phyloP scores from a whole-genome alignment of 2,113 vertebrate species.

The Pterocles burchelli region DNA sequence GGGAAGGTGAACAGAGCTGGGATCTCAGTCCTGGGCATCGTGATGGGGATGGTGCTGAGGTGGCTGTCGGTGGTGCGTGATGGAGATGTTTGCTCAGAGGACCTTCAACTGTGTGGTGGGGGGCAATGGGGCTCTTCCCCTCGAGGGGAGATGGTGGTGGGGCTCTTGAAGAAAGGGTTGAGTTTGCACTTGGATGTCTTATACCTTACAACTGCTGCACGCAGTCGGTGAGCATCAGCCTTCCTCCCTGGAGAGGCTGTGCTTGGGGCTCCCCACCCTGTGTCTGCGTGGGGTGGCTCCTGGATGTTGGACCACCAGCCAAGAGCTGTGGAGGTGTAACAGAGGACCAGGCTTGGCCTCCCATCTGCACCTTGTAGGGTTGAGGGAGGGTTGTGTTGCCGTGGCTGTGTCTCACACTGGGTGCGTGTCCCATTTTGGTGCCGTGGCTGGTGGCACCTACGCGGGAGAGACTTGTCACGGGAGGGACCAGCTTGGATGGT shows the following conservation, averaged over 20 bases:
- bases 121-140: not conserved
- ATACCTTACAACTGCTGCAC: not conserved
- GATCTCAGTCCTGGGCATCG: not conserved
- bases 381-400: accelerated
- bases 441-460: accelerated
- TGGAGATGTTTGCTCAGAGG: not conserved
- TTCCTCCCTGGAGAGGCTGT: not conserved
- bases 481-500: not conserved
- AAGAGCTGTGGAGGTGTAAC: not conserved
- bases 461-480: not conserved
- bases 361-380: not conserved
- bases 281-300: accelerated
- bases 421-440: accelerated
- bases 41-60: not conserved
- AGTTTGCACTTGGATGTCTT: not conserved
- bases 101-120: too few relatives aligned
- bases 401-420: accelerated
- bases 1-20: not conserved
- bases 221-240: accelerated
- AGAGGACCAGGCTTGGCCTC: not conserved
- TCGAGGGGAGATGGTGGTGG: not conserved
- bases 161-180: not conserved
- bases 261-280: not conserved
- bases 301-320: not conserved
- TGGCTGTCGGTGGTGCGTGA: accelerated